Percentiles rank a stretch among this genome's conserved stretches.
These are phyloP conservation scores for Seriola dumerili DNA, from an alignment of 2,113 vertebrate species.

Conservation along the genomic window DNA sequence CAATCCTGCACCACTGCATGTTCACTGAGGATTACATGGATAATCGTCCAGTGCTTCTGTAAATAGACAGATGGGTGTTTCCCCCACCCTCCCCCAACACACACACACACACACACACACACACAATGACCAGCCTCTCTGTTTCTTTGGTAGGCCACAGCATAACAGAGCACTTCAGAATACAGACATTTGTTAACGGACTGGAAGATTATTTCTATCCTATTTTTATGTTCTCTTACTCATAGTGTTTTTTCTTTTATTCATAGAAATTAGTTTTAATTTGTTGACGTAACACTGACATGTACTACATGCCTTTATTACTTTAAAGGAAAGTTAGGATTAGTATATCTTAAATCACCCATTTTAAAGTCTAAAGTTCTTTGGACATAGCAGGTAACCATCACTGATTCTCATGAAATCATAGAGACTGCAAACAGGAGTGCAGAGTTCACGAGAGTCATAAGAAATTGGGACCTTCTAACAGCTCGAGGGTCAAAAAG, in stretches of 20 bases:
- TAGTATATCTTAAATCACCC: too few species aligned
- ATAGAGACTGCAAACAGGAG: too few species aligned
- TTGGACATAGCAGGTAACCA: too few species aligned
- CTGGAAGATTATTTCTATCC: not conserved
- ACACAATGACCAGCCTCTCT: not conserved
- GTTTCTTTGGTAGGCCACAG: conserved; percentile 17
- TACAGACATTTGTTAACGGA: conserved; percentile 22
- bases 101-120: not conserved
- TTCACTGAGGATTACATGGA: conserved; percentile 76
- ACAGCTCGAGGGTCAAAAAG: too few species aligned
- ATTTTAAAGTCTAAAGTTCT: too few species aligned
- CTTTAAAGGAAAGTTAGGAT: too few species aligned
- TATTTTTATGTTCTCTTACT: not conserved
- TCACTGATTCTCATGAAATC: too few species aligned
- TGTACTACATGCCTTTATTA: too few species aligned
- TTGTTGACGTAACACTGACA: too few species aligned
- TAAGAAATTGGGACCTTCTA: too few species aligned
- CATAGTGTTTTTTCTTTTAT: not conserved
- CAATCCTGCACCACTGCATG: not conserved
- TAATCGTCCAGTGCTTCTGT: conserved; percentile 74
- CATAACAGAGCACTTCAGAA: conserved; percentile 2
- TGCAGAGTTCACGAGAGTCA: too few species aligned
- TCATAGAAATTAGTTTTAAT: not conserved
- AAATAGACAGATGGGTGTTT: conserved; percentile 81
- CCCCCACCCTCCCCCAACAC: conserved; percentile 32